Base-by-base conservation (phyloP, 2,113 vertebrate genomes). In the Chloebia gouldiae region DNA sequence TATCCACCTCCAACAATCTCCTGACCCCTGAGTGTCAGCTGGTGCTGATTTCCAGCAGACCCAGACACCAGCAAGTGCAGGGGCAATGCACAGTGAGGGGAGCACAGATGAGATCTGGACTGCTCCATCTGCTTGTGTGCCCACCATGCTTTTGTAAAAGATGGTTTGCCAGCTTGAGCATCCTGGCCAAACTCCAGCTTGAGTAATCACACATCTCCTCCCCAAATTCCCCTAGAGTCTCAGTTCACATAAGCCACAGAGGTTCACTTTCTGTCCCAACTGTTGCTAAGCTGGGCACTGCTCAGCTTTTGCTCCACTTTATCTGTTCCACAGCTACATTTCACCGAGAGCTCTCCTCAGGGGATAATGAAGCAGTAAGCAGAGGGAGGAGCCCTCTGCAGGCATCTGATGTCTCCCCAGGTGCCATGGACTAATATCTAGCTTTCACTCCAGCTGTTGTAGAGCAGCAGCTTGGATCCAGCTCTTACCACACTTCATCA, bases 41-140 rank as follows among this genome's bases (percentile, higher is more conserved):
- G 59, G 42, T 6, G 15, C 44, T 64, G 39, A 42, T 25, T 51
- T 51, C 35, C 4, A 60, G 53, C 60, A 85, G 81, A 45, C 3
- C 4, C 0, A 1, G 57, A 40, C 3, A 13, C 42, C 61, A 44
- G 49, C 20, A 21, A 59, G 22, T 0, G 0, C 2, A 3, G 11
- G 8, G 44, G 19, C 27, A 21, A 71, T 2, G 25, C 37, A 40
- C 19, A n/a, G 47, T 1, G 28, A 40, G 44, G 28, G 57, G 15
- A 69, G 54, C 13, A 33, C 24, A 59, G 87, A 91, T 15, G 24
- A 78, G 76, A 47, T 39, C 64, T 25, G n/a, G 18, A 28, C 19
- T 7, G 9, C 17, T 77, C 65, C 76, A 54, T 37, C 68, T 88
- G 76, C 60, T 33, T 54, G 7, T n/a, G 72, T 80, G 88, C 75